phyloP scores from a whole-genome alignment of 2,113 vertebrate species.

The Pandion haliaetus region DNA sequence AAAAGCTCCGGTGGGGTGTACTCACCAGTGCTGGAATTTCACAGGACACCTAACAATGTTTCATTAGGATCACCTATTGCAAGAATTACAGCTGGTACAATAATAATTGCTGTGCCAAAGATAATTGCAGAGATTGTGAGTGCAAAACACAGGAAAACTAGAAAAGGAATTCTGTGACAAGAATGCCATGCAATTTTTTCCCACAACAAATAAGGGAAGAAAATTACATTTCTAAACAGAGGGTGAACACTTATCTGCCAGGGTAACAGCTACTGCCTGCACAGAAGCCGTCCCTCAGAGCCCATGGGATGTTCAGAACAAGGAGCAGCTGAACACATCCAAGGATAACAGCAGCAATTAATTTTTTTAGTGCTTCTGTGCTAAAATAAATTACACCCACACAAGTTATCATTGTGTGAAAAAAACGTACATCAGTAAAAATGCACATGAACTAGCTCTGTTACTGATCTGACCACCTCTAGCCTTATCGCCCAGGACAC shows the following conservation, averaged over 20 bases:
- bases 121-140: neutral
- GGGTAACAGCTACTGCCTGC: neutral
- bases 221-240: slow-evolving; percentile 19
- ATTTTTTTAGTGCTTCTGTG: neutral
- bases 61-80: neutral
- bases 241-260: neutral
- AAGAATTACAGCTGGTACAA: neutral
- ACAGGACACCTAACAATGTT: neutral
- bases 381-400: neutral
- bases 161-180: neutral
- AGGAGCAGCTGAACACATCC: neutral
- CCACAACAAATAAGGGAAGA: neutral
- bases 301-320: neutral
- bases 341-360: neutral
- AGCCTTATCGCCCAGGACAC: neutral
- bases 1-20: neutral
- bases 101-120: neutral
- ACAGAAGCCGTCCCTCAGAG: neutral
- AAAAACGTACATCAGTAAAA: neutral
- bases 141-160: neutral
- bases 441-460: neutral
- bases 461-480: neutral
- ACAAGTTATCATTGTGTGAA: rapidly evolving
- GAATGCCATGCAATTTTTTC: neutral
- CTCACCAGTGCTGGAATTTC: neutral